Base-by-base conservation (phyloP, 2,888 invertebrate genomes). In the Cantharis lateralis region DNA sequence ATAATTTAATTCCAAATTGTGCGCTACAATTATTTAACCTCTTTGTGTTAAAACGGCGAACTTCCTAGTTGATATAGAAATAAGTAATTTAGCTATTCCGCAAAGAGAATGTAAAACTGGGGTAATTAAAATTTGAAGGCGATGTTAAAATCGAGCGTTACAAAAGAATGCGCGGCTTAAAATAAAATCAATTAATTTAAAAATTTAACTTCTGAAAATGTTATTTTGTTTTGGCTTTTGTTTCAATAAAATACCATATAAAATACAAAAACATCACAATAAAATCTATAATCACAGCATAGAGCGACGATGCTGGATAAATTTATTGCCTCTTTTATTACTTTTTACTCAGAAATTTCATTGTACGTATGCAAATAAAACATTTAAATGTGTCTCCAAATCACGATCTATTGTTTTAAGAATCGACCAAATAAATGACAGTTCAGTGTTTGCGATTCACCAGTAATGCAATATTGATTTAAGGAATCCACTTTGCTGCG, bases 301-400 rank as follows among this genome's bases (percentile, higher is more conserved):
- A 66, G 64, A 18, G 78, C 74, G 78, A 77, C 80, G 81, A 78
- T 78, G 80, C 72, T 70, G 81, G 82, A 81, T 82, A 86, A 86
- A 86, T 86, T 86, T 86, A 86, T 84, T 80, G 83, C 81, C 83
- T 80, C 81, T 84, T 86, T 86, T 86, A 86, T 86, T 86, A 86
- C 84, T 86, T 86, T 86, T 86, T 85, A 85, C 85, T 85, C 85
- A 84, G 81, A 85, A 85, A 86, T 87, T 86, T 87, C 86, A 86
- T 86, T 85, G 87, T 85, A 85, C 84, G 86, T 86, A 87, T 86
- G 86, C 86, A 87, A 87, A 87, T 86, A 85, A 84, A 85, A 83
- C 83, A 84, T 84, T 82, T 83, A 83, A 84, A 83, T 83, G 83
- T 85, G 84, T 83, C 84, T 83, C 82, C 83, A 82, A 83, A 85